Percentiles rank a stretch among this genome's conserved stretches.
phyloP scores from a whole-genome alignment of 2,113 vertebrate genomes.

The Delphinus delphis region DNA sequence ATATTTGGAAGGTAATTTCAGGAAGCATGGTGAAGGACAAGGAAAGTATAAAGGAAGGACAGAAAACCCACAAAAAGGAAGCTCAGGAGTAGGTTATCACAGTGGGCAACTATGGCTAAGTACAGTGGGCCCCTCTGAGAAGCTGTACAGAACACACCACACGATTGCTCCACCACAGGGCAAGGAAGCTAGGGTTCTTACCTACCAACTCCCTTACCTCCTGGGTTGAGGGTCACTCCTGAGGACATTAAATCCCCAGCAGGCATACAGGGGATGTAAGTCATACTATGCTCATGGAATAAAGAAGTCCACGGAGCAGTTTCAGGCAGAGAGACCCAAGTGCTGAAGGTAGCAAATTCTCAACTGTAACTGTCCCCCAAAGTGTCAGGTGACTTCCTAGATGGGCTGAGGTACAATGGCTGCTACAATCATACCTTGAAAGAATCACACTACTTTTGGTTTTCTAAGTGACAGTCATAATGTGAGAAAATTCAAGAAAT shows the following conservation, averaged over 20 bases:
- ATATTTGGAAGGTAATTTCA: background rate
- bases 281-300: too few species aligned
- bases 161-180: accelerated
- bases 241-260: background rate
- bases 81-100: background rate
- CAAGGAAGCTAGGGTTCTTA: background rate
- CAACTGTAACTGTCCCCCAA: background rate
- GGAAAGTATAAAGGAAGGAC: background rate
- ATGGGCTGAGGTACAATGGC: background rate
- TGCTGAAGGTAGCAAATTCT: background rate
- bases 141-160: too few species aligned
- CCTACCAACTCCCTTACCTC: background rate
- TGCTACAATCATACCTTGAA: background rate
- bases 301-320: background rate
- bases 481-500: background rate
- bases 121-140: background rate
- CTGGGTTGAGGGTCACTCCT: background rate
- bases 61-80: background rate
- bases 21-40: background rate
- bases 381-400: background rate
- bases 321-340: background rate
- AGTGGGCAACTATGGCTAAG: accelerated
- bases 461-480: background rate
- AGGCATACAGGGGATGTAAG: background rate
- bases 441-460: background rate